A percentile compares a stretch with the other conserved stretches of the same genome.
Conservation (phyloP, 2,113 vertebrate genomes). For the Microtus oregoni region DNA sequence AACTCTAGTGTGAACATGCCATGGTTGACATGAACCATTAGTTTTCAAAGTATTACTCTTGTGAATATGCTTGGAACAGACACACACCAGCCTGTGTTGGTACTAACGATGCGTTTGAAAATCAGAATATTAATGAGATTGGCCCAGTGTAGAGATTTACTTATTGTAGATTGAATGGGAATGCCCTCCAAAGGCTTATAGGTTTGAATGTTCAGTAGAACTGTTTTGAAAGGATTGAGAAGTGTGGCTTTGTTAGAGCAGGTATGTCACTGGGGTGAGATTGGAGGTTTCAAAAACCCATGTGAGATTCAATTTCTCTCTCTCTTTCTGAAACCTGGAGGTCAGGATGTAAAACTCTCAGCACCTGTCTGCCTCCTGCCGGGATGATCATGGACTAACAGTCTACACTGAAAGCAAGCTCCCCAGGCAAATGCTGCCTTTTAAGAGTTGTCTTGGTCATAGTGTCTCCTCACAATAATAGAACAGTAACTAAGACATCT, state of each 20-base stretch:
- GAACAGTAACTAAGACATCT: neutral
- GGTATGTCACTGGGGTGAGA: neutral
- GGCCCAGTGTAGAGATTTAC: neutral
- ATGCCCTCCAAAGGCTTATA: neutral
- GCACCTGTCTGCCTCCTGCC: neutral
- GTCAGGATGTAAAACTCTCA: neutral
- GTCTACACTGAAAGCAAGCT: neutral
- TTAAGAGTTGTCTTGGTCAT: neutral
- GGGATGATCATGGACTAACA: too few species aligned
- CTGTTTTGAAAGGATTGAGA: neutral
- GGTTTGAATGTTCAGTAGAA: neutral
- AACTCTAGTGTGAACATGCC: neutral
- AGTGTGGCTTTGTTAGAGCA: neutral
- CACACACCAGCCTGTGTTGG: neutral
- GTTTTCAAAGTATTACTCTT: neutral
- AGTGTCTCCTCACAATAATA: neutral
- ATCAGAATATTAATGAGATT: neutral
- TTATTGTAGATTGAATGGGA: neutral
- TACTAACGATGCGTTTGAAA: constrained; percentile 12
- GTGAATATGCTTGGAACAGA: neutral
- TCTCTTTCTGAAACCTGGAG: neutral
- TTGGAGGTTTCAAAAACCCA: neutral
- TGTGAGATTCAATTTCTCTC: neutral
- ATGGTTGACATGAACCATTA: neutral
- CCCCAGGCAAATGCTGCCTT: neutral